Evolutionary conservation across 2,888 invertebrate genomes (phyloP).

Genomic region (Drosophila austrosaltans): DNA sequence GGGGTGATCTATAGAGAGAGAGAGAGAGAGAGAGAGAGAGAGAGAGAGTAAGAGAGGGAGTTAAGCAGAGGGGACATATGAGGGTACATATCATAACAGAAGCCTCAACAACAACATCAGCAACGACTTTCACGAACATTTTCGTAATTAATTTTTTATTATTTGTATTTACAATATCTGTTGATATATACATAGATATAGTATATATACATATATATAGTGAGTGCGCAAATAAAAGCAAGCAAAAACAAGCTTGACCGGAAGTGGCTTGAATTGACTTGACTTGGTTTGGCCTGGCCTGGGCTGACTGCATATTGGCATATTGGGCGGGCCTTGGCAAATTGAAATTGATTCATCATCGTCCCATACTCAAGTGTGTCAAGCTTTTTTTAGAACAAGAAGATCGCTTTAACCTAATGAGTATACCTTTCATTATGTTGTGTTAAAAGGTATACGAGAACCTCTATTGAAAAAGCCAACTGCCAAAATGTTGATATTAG

Average conservation of each 20-base stretch:
- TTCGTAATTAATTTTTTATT: conserved; percentile 67
- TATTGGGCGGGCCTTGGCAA: conserved; percentile 9
- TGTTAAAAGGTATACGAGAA: neutral
- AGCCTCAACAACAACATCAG: conserved; percentile 62
- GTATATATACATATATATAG: conserved; percentile 23
- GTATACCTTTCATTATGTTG: neutral
- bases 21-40: no score
- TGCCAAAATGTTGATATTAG: no score
- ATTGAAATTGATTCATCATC: conserved; percentile 9
- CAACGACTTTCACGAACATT: conserved; percentile 67
- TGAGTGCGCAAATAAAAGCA: conserved; percentile 67
- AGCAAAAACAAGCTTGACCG: conserved; percentile 70
- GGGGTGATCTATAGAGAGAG: neutral
- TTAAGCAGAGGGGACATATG: conserved; percentile 15
- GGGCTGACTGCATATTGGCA: conserved; percentile 26
- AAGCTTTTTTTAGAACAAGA: conserved; percentile 1
- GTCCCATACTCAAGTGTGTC: conserved; percentile 4
- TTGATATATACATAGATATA: conserved; percentile 29
- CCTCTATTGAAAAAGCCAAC: no score
- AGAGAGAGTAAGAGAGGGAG: neutral
- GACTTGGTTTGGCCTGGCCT: conserved; percentile 66
- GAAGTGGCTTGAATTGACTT: conserved; percentile 59
- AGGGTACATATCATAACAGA: conserved; percentile 44
- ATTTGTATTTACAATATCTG: conserved; percentile 52
- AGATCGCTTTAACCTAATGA: neutral